Evolutionary conservation across 2,888 invertebrate genomes (phyloP), one percentile per base, ranked within the genome.

Genomic region (Cybosia mesomella): DNA sequence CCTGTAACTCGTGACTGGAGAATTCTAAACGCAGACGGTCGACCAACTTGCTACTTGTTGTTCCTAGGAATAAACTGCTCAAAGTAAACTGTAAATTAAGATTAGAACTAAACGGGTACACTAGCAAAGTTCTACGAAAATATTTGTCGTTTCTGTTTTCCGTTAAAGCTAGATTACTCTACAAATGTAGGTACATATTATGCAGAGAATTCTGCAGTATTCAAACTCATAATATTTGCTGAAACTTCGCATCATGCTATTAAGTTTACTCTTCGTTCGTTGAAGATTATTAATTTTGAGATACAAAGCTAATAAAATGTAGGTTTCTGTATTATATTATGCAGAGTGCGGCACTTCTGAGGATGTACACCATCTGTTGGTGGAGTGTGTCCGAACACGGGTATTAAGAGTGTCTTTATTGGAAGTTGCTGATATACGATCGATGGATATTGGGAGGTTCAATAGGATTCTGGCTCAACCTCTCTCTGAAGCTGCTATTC

Each of bases 41-140:
- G 49, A 66, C 72, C 68, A 83, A 83, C 81, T 86, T 84, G 77
- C 71, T 79, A 83, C 79, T 83, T 78, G 80, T 83, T 79, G 81
- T 83, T 79, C 81, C 80, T 74, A 68, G 61, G 79, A 83, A 80
- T 83, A 80, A 86, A 89, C 82, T 83, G 82, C 82, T 85, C 69
- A 72, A 79, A 68, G 78, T 80, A 73, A 88, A 88, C 89, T 85
- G 87, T 88, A 90, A 89, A 89, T 90, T 90, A 90, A 89, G 90
- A 90, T 90, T 88, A 90, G 87, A 89, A 86, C 85, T 84, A 85
- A 83, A 85, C 80, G 80, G 80, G 76, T 83, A 84, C 83, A 82
- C 78, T 75, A 74, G 82, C 72, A 74, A 87, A 86, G 81, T 88
- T 83, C 74, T 70, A 76, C 75, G 85, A 88, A 89, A 90, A 90